phyloP scores from a whole-genome alignment of 2,113 vertebrate genomes.

The Candoia aspera region DNA sequence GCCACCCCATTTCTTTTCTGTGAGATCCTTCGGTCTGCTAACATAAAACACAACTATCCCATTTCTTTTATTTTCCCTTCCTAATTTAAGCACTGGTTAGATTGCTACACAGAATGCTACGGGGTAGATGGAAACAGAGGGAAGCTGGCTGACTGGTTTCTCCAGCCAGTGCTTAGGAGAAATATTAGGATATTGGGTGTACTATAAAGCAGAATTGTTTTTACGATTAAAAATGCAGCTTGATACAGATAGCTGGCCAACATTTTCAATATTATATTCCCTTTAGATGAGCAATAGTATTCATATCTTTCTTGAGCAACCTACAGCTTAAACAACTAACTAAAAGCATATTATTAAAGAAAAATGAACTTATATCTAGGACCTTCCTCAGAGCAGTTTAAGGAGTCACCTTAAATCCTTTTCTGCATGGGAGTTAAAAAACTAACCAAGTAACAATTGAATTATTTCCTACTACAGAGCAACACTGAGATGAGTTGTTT shows the following conservation, averaged over 20 bases:
- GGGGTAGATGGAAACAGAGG: neutral
- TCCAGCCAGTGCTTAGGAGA: neutral
- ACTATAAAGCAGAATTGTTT: neutral
- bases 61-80: neutral
- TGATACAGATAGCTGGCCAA: neutral
- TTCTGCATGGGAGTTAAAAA: too few species aligned
- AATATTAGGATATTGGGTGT: neutral
- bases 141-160: neutral
- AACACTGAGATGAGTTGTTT: too few species aligned
- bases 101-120: conserved; percentile 45
- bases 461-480: too few species aligned
- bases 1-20: neutral
- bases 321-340: too few species aligned
- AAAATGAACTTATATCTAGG: too few species aligned
- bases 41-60: neutral
- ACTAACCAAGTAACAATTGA: too few species aligned
- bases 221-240: neutral
- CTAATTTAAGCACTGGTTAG: conserved; percentile 5
- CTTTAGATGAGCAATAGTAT: neutral
- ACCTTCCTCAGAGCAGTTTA: too few species aligned
- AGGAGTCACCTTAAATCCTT: too few species aligned
- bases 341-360: too few species aligned
- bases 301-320: neutral
- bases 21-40: neutral
- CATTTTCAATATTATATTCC: neutral